These are phyloP conservation scores for Nesoenas mayeri DNA, from an alignment of 2,113 vertebrate species.

Conservation along the genomic window DNA sequence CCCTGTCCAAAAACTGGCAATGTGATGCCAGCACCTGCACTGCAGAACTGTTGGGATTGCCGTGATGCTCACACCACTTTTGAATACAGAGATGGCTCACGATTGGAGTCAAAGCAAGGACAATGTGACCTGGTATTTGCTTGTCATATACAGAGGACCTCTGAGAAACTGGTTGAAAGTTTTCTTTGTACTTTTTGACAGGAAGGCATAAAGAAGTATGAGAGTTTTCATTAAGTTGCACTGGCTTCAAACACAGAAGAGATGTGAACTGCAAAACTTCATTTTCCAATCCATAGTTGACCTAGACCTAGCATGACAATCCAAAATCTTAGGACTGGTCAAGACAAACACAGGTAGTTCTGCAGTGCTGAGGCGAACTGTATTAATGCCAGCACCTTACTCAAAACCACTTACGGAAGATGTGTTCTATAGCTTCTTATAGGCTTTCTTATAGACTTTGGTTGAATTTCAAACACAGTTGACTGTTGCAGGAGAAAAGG, in stretches of 20 bases:
- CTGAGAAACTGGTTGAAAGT: not conserved
- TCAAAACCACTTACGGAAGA: not conserved
- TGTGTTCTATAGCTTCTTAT: not conserved
- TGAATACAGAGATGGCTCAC: not conserved
- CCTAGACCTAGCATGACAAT: not conserved
- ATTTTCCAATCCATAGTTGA: not conserved
- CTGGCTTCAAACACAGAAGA: not conserved
- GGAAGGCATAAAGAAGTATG: not conserved
- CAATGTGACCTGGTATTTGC: not conserved
- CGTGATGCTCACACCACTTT: not conserved
- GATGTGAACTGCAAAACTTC: not conserved
- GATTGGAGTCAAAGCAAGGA: not conserved
- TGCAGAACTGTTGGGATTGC: not conserved
- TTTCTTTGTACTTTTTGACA: not conserved
- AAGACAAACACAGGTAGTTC: not conserved
- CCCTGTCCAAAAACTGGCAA: not conserved
- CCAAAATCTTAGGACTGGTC: not conserved
- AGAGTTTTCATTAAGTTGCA: not conserved
- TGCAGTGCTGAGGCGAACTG: not conserved
- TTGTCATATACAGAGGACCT: not conserved
- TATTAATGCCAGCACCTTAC: not conserved
- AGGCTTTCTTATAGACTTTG: too few species aligned
- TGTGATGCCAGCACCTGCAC: not conserved
- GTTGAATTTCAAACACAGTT: not conserved
- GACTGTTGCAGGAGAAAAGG: not conserved